These are phyloP conservation scores for Picus viridis DNA, from an alignment of 2,797 vertebrate species.

Conservation along the genomic window DNA sequence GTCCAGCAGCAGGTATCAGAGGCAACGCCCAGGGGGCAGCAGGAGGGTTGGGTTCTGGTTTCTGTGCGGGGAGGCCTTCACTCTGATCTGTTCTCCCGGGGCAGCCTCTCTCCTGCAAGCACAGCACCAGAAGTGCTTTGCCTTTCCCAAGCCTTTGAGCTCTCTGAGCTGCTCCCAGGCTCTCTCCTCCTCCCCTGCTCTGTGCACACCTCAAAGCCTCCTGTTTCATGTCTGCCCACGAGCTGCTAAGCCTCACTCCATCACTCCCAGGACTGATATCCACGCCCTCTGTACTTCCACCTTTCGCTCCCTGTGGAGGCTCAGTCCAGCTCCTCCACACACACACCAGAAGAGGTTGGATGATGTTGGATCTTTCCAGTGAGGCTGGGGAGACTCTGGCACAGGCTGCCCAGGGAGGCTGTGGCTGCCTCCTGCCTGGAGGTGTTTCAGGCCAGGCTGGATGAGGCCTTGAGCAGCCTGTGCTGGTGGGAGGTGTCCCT, in stretches of 20 bases:
- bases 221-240: not conserved
- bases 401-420: no score
- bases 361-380: not conserved
- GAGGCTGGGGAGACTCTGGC: not conserved
- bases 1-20: not conserved
- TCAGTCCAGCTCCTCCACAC: accelerated
- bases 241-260: not conserved
- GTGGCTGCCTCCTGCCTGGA: no score
- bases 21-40: not conserved
- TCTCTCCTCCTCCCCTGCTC: not conserved
- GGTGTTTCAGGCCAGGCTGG: no score
- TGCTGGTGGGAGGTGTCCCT: no score
- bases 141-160: not conserved
- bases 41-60: not conserved
- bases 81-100: not conserved
- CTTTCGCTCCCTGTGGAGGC: not conserved
- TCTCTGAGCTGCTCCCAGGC: not conserved
- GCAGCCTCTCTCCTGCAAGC: not conserved
- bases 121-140: not conserved
- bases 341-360: not conserved
- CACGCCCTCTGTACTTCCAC: not conserved
- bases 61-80: not conserved
- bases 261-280: not conserved
- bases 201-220: not conserved
- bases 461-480: no score